A percentile compares a stretch with the other conserved stretches of the same genome.
phyloP scores from a whole-genome alignment of 2,113 vertebrate species.

The Sterna hirundo region DNA sequence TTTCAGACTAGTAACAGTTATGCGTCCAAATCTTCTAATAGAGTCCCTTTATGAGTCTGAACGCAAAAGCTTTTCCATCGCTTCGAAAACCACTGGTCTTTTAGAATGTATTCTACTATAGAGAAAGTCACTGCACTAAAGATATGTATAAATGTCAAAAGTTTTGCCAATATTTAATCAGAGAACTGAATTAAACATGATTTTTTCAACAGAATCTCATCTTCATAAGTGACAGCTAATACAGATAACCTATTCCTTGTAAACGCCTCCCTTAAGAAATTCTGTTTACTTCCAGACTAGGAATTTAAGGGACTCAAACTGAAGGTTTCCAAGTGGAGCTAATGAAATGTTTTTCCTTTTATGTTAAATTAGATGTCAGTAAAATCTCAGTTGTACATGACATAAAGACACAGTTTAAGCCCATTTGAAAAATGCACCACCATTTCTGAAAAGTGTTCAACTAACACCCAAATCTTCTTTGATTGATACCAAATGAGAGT shows the following conservation, averaged over 20 bases:
- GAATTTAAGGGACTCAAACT: neutral
- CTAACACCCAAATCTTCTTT: neutral
- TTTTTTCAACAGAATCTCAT: neutral
- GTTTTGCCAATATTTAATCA: neutral
- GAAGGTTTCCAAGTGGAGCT: neutral
- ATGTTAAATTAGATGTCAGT: constrained; percentile 14
- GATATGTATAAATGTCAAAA: neutral
- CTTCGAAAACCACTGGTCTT: neutral
- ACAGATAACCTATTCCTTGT: neutral
- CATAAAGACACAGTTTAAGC: neutral
- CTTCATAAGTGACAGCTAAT: neutral
- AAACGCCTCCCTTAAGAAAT: neutral
- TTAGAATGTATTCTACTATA: neutral
- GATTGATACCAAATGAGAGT: neutral
- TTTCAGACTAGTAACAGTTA: neutral
- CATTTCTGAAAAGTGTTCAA: neutral
- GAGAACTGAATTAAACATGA: neutral
- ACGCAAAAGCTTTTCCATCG: neutral
- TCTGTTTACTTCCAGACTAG: neutral
- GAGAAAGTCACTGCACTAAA: neutral
- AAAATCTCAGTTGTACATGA: neutral
- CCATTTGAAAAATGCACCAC: neutral
- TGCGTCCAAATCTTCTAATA: neutral
- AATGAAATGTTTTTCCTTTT: constrained; percentile 18
- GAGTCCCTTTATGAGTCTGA: neutral